These are phyloP conservation scores for Premnoplex brunnescens DNA, from an alignment of 2,797 vertebrate species.

Conservation along the genomic window DNA sequence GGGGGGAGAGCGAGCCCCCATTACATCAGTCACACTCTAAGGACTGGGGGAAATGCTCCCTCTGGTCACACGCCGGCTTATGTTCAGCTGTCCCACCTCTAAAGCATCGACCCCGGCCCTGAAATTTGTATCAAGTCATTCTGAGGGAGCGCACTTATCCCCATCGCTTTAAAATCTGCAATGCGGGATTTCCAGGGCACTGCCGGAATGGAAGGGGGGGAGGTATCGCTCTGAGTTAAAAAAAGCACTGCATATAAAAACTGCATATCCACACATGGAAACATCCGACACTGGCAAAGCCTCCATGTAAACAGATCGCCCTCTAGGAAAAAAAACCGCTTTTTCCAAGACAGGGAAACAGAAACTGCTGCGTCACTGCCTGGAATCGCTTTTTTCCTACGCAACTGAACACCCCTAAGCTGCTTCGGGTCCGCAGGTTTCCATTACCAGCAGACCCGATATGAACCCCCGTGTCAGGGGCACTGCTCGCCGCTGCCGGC, in stretches of 20 bases:
- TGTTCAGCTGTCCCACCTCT: neutral
- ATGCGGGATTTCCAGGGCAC: constrained; percentile 71
- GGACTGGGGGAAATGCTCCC: neutral
- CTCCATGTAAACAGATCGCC: constrained; percentile 65
- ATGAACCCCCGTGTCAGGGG: neutral
- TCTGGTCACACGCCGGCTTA: neutral
- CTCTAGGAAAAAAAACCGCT: constrained; percentile 77
- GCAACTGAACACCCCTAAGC: constrained; percentile 35
- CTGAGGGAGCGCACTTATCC: neutral
- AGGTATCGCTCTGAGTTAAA: neutral
- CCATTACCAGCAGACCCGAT: constrained; percentile 18
- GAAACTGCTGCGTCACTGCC: constrained; percentile 82
- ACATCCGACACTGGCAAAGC: constrained; percentile 9
- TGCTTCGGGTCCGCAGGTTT: constrained; percentile 28
- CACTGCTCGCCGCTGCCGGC: neutral
- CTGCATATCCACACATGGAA: constrained; percentile 40
- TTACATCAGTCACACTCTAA: neutral
- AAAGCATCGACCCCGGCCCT: neutral
- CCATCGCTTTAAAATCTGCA: constrained; percentile 56
- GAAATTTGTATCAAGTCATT: neutral
- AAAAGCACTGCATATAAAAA: neutral
- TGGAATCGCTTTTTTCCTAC: constrained; percentile 74
- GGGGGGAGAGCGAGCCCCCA: neutral
- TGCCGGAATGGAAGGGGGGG: neutral
- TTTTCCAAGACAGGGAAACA: constrained; percentile 73